These are phyloP conservation scores for Melinaea menophilus DNA, from an alignment of 2,888 invertebrate genomes.

Conservation along the genomic window DNA sequence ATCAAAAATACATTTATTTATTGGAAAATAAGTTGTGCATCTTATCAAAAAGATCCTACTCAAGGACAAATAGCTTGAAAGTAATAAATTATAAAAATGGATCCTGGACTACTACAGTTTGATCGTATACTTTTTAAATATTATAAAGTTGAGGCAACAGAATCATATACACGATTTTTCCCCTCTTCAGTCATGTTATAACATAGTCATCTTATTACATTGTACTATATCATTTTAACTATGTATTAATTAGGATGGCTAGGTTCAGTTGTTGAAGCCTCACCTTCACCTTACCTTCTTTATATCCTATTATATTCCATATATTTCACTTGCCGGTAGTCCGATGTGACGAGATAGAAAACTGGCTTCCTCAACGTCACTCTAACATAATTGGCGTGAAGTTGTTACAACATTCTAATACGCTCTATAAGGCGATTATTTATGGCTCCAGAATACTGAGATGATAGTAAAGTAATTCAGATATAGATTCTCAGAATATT, in stretches of 20 bases:
- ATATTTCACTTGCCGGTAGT: conserved; percentile 5
- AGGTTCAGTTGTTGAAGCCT: background rate
- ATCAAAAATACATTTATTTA: no score
- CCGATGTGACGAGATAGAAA: conserved; percentile 2
- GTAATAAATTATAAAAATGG: no score
- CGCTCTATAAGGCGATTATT: conserved; percentile 43
- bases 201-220: no score
- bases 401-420: conserved; percentile 37
- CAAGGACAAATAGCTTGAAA: no score
- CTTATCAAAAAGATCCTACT: no score
- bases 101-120: no score
- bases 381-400: conserved; percentile 44
- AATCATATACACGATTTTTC: no score
- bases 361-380: conserved; percentile 15
- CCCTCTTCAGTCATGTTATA: no score
- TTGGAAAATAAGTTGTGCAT: no score
- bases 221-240: no score
- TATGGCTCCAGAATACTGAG: conserved; percentile 33
- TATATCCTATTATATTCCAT: background rate
- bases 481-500: conserved; percentile 1
- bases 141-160: no score
- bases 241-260: background rate
- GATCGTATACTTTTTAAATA: no score
- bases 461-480: conserved; percentile 13
- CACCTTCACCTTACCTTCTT: background rate